Percentiles rank a stretch among this genome's conserved stretches.
phyloP scores from a whole-genome alignment of 2,113 vertebrate species.

The Dicentrarchus labrax region DNA sequence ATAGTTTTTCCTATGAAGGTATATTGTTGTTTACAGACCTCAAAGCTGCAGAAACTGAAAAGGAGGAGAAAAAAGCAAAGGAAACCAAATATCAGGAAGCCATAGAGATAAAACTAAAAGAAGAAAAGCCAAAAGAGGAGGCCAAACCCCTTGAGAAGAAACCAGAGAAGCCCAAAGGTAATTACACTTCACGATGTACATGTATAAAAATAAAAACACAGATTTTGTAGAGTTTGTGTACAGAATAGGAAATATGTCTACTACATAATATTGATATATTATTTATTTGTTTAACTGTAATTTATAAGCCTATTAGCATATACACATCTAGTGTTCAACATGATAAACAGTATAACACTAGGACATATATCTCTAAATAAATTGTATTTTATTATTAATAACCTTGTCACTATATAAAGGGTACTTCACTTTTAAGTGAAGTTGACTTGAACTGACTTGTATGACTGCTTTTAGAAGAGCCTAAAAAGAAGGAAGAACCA shows the following conservation, averaged over 20 bases:
- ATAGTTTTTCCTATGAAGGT: neutral
- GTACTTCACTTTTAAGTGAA: too few species aligned
- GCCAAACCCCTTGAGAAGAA: slow-evolving; percentile 19
- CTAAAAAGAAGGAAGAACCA: neutral
- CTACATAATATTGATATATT: neutral
- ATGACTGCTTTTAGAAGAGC: slow-evolving; percentile 29
- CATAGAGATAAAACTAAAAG: slow-evolving; percentile 29
- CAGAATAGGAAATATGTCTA: neutral
- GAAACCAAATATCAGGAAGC: slow-evolving; percentile 36
- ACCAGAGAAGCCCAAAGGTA: slow-evolving; percentile 56
- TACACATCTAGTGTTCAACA: neutral
- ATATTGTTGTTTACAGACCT: slow-evolving; percentile 62
- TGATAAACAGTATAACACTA: neutral
- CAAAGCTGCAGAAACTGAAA: slow-evolving; percentile 45
- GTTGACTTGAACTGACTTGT: slow-evolving; percentile 13
- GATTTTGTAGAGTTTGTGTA: neutral
- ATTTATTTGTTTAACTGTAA: neutral
- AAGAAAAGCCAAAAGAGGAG: slow-evolving; percentile 34
- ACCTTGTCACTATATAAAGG: neutral
- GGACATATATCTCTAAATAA: neutral
- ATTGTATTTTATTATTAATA: neutral
- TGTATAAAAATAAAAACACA: neutral
- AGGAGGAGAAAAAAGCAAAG: slow-evolving; percentile 31
- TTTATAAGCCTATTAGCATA: neutral
- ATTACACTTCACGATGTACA: neutral